A percentile compares a stretch with the other conserved stretches of the same genome.
Conservation (phyloP, 2,888 invertebrate genomes). For the Achlya flavicornis region DNA sequence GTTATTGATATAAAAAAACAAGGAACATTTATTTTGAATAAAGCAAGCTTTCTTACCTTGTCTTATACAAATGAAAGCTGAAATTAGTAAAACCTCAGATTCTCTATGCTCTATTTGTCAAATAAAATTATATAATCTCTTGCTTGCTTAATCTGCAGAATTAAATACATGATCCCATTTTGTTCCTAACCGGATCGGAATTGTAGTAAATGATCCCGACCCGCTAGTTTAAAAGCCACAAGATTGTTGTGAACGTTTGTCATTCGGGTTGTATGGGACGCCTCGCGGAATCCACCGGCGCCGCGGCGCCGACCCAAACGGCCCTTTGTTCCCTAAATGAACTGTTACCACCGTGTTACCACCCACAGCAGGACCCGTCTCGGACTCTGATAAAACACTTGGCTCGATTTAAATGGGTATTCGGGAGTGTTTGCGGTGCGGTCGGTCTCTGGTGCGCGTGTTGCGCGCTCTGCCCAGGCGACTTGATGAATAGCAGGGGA, state of each 20-base stretch:
- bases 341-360: slow-evolving; percentile 42
- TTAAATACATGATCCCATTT: background rate
- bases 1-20: too few relatives aligned
- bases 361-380: slow-evolving; percentile 33
- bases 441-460: slow-evolving; percentile 22
- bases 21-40: too few relatives aligned
- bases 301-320: slow-evolving; percentile 16
- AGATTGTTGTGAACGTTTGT: slow-evolving; percentile 39
- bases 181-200: background rate
- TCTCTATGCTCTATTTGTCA: too few relatives aligned
- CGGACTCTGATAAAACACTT: slow-evolving; percentile 43
- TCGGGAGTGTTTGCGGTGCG: slow-evolving; percentile 26
- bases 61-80: too few relatives aligned
- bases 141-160: too few relatives aligned
- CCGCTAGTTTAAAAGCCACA: slow-evolving; percentile 29
- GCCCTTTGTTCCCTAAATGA: slow-evolving; percentile 55
- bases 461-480: too few relatives aligned
- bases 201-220: background rate
- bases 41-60: too few relatives aligned
- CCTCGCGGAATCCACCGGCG: slow-evolving; percentile 15
- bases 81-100: too few relatives aligned
- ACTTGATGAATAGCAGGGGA: slow-evolving; percentile 29
- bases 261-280: slow-evolving; percentile 30
- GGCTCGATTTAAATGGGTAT: slow-evolving; percentile 29
- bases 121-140: too few relatives aligned